A percentile compares a stretch with the other conserved stretches of the same genome.
Evolutionary conservation across 2,888 invertebrate species (phyloP).

Genomic region (Leptogaster cylindrica): DNA sequence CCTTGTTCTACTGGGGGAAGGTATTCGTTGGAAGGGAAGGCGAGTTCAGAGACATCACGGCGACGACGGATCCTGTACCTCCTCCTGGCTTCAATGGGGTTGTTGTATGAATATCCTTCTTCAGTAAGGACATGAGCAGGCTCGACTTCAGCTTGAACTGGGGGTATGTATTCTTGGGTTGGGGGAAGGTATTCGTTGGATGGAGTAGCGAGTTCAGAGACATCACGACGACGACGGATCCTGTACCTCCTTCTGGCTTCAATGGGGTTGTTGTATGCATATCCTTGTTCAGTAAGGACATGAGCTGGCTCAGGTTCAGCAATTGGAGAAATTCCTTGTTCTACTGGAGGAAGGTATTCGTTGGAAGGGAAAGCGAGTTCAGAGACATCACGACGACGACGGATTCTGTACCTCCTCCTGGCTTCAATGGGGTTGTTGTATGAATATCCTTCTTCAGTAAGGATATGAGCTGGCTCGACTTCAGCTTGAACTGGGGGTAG

Average conservation of each 20-base stretch:
- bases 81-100: slow-evolving; percentile 9
- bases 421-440: slow-evolving; percentile 18
- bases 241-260: slow-evolving; percentile 25
- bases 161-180: slow-evolving; percentile 26
- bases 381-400: slow-evolving; percentile 16
- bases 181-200: slow-evolving; percentile 21
- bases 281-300: not conserved
- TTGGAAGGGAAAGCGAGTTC: slow-evolving; percentile 8
- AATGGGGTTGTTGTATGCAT: slow-evolving; percentile 3
- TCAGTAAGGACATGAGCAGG: slow-evolving; percentile 6
- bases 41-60: slow-evolving; percentile 8
- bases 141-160: slow-evolving; percentile 13
- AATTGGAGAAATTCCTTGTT: not conserved
- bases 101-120: slow-evolving; percentile 30
- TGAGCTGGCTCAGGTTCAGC: slow-evolving; percentile 5
- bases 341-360: slow-evolving; percentile 20
- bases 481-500: slow-evolving; percentile 16
- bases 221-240: slow-evolving; percentile 31
- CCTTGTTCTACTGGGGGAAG: slow-evolving; percentile 1
- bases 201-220: slow-evolving; percentile 23
- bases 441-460: not conserved
- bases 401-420: slow-evolving; percentile 20
- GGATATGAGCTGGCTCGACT: slow-evolving; percentile 1
- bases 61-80: slow-evolving; percentile 22
- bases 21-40: slow-evolving; percentile 16